Base-by-base conservation (phyloP, 2,797 vertebrate species). In the Myotis vivesi region DNA sequence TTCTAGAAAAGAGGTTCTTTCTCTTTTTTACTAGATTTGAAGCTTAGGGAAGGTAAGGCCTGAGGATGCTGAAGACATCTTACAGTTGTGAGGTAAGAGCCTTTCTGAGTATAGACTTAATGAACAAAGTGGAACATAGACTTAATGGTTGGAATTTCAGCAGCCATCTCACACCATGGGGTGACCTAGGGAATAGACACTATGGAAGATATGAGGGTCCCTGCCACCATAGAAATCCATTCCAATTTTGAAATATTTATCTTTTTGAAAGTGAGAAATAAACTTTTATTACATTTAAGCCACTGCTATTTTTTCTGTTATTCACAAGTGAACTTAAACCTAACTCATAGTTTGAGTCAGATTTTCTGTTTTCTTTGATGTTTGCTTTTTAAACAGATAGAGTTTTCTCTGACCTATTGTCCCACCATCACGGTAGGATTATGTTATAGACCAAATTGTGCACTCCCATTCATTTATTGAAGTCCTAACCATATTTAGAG, bases 221-320 rank as follows among this genome's bases (percentile, higher is more conserved):
- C 36, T 87, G 17, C 19, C 23, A 23, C 6, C 5, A 10, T 59
- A 38, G 38, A 81, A 28, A 7, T 36, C 2, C 4, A 33, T 53
- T 89, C 23, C 16, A 64, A 12, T 89, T 87, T 55, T 49, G 44
- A 12, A 57, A 8, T 57, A 41, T 72, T 88, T 72, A n/a, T 10
- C 4, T 53, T 94, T 77, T 87, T 71, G 38, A 76, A 92, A 80
- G 57, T 69, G 38, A 95, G 77, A 93, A 92, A 53, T 57, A 62
- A 84, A 33, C 22, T 77, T 90, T 53, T 64, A 17, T 53, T 84
- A 30, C 2, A 81, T 73, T 94, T 89, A 82, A 89, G 8, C 5
- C 30, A 49, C 22, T 53, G 15, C 6, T 33, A 30, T 71, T 66
- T 73, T 49, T 72, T 64, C 23, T 41, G 28, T 92, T 87, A n/a